Percentiles rank a stretch among this genome's conserved stretches.
Evolutionary conservation across 1,140 invertebrate genomes (phyloP).

Genomic region (Euura saliciscinereae): DNA sequence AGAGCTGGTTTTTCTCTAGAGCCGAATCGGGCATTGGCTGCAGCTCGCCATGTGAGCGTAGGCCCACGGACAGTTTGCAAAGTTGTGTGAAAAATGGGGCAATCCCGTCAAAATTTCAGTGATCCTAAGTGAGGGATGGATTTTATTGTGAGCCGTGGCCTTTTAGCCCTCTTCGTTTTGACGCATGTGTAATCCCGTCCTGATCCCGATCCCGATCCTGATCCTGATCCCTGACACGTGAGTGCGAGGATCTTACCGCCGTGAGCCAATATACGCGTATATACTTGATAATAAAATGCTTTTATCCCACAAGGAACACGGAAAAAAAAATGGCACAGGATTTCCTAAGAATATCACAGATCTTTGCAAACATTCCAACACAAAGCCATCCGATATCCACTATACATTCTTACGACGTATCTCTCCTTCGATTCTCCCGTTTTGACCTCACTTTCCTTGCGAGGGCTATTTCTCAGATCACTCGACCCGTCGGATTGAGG

Average conservation of each 20-base stretch:
- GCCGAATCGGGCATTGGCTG: too few species aligned
- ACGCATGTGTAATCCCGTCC: neutral
- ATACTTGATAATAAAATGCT: neutral
- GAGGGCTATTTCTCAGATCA: too few species aligned
- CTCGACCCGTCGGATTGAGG: too few species aligned
- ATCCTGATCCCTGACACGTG: neutral
- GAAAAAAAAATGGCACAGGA: neutral
- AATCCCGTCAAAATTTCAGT: neutral
- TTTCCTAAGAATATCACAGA: neutral
- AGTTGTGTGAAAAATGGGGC: neutral
- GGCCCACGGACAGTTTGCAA: too few species aligned
- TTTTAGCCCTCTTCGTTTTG: constrained; percentile 1
- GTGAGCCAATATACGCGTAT: neutral
- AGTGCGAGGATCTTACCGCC: neutral
- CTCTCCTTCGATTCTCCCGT: too few species aligned
- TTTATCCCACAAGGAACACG: neutral
- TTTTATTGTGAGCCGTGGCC: neutral
- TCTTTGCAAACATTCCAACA: too few species aligned
- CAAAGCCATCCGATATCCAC: too few species aligned
- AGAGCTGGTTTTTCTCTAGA: too few species aligned
- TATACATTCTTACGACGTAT: too few species aligned
- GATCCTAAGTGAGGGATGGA: neutral
- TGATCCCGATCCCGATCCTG: neutral
- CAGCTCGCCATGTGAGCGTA: too few species aligned
- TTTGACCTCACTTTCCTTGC: too few species aligned